Evolutionary conservation across 2,888 invertebrate species (phyloP).

Genomic region (Julus scanicus): DNA sequence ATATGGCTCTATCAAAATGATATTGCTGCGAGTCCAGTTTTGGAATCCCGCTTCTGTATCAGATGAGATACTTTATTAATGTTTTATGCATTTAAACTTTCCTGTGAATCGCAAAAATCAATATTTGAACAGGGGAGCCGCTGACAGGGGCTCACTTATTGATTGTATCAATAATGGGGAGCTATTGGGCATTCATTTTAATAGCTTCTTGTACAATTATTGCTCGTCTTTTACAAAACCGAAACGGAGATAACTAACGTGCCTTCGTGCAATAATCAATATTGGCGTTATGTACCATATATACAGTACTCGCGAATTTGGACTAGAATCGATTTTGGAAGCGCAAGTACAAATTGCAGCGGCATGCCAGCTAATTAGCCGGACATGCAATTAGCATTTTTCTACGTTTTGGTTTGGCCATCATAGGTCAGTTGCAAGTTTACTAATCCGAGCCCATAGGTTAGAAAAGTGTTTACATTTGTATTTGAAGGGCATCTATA

Average conservation of each 20-base stretch:
- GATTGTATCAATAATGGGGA: slow-evolving; percentile 31
- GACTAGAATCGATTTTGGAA: background rate
- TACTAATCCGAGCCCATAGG: background rate
- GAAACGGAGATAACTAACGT: background rate
- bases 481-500: no score
- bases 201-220: slow-evolving; percentile 38
- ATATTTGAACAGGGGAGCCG: background rate
- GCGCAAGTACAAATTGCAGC: slow-evolving; percentile 1
- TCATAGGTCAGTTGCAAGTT: background rate
- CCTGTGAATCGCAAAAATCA: background rate
- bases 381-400: background rate
- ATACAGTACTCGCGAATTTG: background rate
- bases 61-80: background rate
- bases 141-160: slow-evolving; percentile 18
- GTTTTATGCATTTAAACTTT: slow-evolving; percentile 37
- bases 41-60: slow-evolving; percentile 1
- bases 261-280: background rate
- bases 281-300: background rate
- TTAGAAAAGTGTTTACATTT: no score
- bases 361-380: slow-evolving; percentile 1
- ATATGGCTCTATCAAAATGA: background rate
- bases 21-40: background rate
- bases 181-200: slow-evolving; percentile 45
- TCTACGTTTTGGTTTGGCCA: background rate
- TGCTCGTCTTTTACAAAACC: slow-evolving; percentile 23